Base-by-base conservation (phyloP, 2,888 invertebrate genomes). In the Hoplodrina blanda region DNA sequence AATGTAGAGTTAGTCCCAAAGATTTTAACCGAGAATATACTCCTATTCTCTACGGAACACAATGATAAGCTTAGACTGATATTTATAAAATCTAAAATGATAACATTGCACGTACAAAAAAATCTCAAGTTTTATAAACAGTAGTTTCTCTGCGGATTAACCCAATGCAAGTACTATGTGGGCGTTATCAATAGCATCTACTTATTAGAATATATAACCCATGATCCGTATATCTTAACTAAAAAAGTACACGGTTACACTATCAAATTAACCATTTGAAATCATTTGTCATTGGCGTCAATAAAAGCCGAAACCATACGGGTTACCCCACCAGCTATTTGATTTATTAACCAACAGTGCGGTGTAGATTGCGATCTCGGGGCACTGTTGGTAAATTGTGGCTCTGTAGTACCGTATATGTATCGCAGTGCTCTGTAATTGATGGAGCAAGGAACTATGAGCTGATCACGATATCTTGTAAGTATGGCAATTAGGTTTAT, bases 261-360 rank as follows among this genome's bases (percentile, higher is more conserved):
- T 81, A 89, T 80, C 69, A 71, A 76, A 75, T 81, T 77, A 78
- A 85, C 77, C 75, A 79, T 76, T 78, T 79, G 69, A 80, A 86
- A 88, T 84, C 83, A 89, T 90, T 89, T 89, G 88, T 91, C 88
- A 90, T 83, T 86, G 78, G 78, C 78, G 72, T 76, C 73, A 79
- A 78, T 84, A 82, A 80, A 81, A 76, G 71, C 60, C 72, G 73
- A 82, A 81, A 84, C 78, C 80, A 81, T 82, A 82, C 88, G 85
- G 78, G 80, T 89, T 88, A 79, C 90, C 85, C 73, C 89, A 91
- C 87, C 84, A 76, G 59, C 78, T 78, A 82, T 85, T 87, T 89
- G 89, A 91, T 89, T 89, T 87, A 90, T 91, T 87, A 80, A 82
- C 88, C 83, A 85, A 85, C 77, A 72, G 65, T 81, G 70, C 80